phyloP scores from a whole-genome alignment of 35 echinoderm and acorn worm species.

The Apostichopus parvimensis region DNA sequence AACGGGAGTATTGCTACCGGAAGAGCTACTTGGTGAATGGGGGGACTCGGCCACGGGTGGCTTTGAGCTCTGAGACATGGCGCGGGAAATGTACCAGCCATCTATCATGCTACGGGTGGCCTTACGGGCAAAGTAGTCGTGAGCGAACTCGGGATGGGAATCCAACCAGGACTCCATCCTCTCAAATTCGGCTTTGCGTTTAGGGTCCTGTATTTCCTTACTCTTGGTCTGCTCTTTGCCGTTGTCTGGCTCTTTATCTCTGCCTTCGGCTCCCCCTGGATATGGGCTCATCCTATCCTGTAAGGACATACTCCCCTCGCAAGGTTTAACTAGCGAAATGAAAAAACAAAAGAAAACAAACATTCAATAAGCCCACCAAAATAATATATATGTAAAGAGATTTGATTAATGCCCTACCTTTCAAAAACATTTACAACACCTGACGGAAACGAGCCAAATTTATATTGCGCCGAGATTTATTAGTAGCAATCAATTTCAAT shows the following conservation, averaged over 20 bases:
- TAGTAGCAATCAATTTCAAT: not conserved
- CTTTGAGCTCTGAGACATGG: slow-evolving; percentile 88
- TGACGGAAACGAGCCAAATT: slow-evolving; percentile 34
- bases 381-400: too few relatives aligned
- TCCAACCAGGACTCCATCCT: slow-evolving; percentile 95
- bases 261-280: slow-evolving; percentile 52
- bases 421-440: slow-evolving; percentile 25
- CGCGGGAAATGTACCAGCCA: slow-evolving; percentile 97
- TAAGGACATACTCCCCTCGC: slow-evolving; percentile 44
- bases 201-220: slow-evolving; percentile 42
- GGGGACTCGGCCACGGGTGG: slow-evolving; percentile 83
- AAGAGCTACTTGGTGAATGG: slow-evolving; percentile 90
- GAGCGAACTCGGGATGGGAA: slow-evolving; percentile 85
- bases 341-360: slow-evolving; percentile 28
- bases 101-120: slow-evolving; percentile 97
- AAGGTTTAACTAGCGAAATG: slow-evolving; percentile 10
- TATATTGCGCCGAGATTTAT: slow-evolving; percentile 14
- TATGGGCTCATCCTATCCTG: slow-evolving; percentile 51
- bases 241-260: slow-evolving; percentile 31
- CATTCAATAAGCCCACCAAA: slow-evolving; percentile 11
- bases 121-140: slow-evolving; percentile 98
- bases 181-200: slow-evolving; percentile 70
- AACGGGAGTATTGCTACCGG: slow-evolving; percentile 97
- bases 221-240: slow-evolving; percentile 33
- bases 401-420: slow-evolving; percentile 9